Conservation (phyloP, 2,797 vertebrate genomes). For the Moxostoma hubbsi region DNA sequence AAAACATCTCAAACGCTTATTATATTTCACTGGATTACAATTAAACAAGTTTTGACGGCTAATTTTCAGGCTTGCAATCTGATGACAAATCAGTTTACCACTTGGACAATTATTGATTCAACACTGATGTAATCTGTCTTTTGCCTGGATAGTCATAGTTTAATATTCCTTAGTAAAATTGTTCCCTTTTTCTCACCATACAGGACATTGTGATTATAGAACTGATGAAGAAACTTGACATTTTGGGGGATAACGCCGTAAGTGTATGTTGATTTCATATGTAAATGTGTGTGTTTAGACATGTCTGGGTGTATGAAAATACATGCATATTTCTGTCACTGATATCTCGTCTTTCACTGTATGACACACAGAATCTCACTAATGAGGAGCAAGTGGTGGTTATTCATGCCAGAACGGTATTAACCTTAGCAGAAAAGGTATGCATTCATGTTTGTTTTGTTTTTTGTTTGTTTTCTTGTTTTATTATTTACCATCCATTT, state of each 20-base stretch:
- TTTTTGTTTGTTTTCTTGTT: not conserved
- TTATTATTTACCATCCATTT: not conserved
- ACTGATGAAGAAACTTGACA: conserved; percentile 96
- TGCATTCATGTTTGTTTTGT: not conserved
- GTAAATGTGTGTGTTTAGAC: conserved; percentile 68
- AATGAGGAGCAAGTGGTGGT: conserved; percentile 96
- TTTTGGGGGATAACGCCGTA: conserved; percentile 99
- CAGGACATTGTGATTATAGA: conserved; percentile 93
- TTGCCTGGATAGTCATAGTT: not conserved
- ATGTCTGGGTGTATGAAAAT: conserved; percentile 37
- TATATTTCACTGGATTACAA: too few relatives aligned
- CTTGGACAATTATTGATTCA: not conserved
- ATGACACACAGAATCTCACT: conserved; percentile 84
- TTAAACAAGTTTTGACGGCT: too few relatives aligned
- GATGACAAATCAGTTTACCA: too few relatives aligned
- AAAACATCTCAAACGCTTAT: too few relatives aligned
- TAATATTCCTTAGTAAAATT: conserved; percentile 1
- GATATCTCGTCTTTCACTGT: conserved; percentile 45
- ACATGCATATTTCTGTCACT: conserved; percentile 14
- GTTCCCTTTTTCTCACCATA: conserved; percentile 49
- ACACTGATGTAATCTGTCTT: conserved; percentile 4
- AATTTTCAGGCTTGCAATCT: too few relatives aligned
- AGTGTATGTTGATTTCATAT: conserved; percentile 97
- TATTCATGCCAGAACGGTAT: conserved; percentile 93
- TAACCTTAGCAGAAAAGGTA: conserved; percentile 96